Evolutionary conservation across 2,888 invertebrate genomes (phyloP).

Genomic region (Thera britannica): DNA sequence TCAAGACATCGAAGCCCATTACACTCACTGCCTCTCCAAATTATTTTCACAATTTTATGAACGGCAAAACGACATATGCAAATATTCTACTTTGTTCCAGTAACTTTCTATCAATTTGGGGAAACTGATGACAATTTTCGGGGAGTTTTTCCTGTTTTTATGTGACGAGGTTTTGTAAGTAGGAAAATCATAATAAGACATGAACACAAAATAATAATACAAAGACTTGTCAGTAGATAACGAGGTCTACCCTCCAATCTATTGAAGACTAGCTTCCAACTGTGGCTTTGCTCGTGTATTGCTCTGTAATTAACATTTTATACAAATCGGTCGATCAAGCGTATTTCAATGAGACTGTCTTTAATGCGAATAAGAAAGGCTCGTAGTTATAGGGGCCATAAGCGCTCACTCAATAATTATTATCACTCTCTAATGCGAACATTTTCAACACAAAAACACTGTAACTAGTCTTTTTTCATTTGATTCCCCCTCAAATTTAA

Average conservation of each 20-base stretch:
- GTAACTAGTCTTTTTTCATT: background rate
- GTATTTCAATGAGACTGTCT: no score
- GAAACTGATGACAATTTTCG: conserved; percentile 22
- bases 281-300: no score
- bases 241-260: background rate
- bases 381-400: no score
- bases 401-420: no score
- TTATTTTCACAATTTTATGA: conserved; percentile 43
- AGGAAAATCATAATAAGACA: background rate
- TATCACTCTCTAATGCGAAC: background rate
- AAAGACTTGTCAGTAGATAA: background rate
- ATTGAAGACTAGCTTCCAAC: background rate
- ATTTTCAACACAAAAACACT: background rate
- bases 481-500: conserved; percentile 8
- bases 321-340: no score
- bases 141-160: conserved; percentile 24
- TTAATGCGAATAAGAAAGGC: no score
- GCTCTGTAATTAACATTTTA: no score
- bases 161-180: conserved; percentile 19
- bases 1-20: conserved; percentile 46
- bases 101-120: conserved; percentile 33
- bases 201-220: background rate
- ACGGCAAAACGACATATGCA: conserved; percentile 41
- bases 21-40: conserved; percentile 49
- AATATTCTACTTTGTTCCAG: conserved; percentile 40